Evolutionary conservation across 2,113 vertebrate genomes (phyloP).

Genomic region (Meriones unguiculatus): DNA sequence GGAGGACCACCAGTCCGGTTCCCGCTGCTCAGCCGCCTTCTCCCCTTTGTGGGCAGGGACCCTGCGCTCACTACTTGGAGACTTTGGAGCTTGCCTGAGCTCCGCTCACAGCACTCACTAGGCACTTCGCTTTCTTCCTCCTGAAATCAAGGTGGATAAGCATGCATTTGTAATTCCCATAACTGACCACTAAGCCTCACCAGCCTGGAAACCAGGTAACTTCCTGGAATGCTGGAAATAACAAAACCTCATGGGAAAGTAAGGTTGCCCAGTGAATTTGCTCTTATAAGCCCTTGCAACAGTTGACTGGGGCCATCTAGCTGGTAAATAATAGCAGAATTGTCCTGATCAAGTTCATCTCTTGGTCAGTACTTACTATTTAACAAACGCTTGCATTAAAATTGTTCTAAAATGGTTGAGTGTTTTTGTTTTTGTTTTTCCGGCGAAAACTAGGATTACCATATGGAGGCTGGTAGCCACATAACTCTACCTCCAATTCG

Average conservation of each 20-base stretch:
- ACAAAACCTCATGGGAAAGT: background rate
- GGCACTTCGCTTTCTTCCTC: too few relatives aligned
- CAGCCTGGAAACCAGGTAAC: background rate
- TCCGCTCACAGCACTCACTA: too few relatives aligned
- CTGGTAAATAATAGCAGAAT: background rate
- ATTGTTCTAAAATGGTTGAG: background rate
- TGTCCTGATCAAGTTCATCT: background rate
- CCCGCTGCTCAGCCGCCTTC: too few relatives aligned
- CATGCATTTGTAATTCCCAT: background rate
- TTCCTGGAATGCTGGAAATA: background rate
- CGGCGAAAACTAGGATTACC: background rate
- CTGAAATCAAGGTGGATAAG: too few relatives aligned
- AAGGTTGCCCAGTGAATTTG: background rate
- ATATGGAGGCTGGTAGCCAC: background rate
- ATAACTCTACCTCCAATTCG: background rate
- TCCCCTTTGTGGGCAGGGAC: too few relatives aligned
- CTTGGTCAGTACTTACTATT: background rate
- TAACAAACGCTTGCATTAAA: background rate
- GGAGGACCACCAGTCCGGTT: too few relatives aligned
- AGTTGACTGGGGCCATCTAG: background rate
- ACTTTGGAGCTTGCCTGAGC: too few relatives aligned
- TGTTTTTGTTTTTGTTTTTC: background rate
- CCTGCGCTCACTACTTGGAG: too few relatives aligned
- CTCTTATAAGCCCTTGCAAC: background rate
- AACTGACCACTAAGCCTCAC: background rate